Base-by-base conservation (phyloP, 1,140 invertebrate species). In the Pseudomyrmex pallidus region DNA sequence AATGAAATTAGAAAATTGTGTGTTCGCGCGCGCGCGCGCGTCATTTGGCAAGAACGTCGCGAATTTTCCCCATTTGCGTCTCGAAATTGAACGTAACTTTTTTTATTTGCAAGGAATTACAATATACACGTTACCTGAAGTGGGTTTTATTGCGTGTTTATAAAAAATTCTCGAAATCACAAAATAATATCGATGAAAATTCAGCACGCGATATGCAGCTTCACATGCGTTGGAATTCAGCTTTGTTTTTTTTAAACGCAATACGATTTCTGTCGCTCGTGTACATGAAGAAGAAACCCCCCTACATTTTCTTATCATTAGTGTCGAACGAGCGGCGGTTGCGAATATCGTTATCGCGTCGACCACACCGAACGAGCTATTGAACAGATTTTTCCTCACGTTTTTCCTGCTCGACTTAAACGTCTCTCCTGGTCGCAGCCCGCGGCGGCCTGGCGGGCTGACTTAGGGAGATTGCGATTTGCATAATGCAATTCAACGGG, bases 381-480 rank as follows among this genome's bases (percentile, higher is more conserved):
- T 57, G 85, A 82, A 61, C 87, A 88, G 86, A 88, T 88, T 88
- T 85, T 77, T 74, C 74, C 59, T 74, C 86, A 62, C 82, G 72
- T 59, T 62, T 77, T 87, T 83, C 54, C 70, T 54, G 63, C 78
- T 74, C 59, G 74, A 50, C 63, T 82, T 67, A 73, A 68, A 73
- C 68, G 77, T 72, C 68, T 63, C 74, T 70, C 48, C 57, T 35
- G 76, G 76, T 70, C 54, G 66, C 66, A 70, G 76, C 67, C 35
- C 25, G 25, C 72, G 61, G 50, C 74, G 20, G 61, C 83, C 80
- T 88, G 87, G 87, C 90, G 87, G 86, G 91, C 90, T 92, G 92
- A 94, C 92, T 93, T 91, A 91, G 91, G 91, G 91, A 91, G 93
- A 94, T 93, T 92, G 91, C 90, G 91, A 94, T 94, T 94, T 94